Evolutionary conservation across 92 coral and sea anemone species (phyloP).

Genomic region (Actinernus sp.): DNA sequence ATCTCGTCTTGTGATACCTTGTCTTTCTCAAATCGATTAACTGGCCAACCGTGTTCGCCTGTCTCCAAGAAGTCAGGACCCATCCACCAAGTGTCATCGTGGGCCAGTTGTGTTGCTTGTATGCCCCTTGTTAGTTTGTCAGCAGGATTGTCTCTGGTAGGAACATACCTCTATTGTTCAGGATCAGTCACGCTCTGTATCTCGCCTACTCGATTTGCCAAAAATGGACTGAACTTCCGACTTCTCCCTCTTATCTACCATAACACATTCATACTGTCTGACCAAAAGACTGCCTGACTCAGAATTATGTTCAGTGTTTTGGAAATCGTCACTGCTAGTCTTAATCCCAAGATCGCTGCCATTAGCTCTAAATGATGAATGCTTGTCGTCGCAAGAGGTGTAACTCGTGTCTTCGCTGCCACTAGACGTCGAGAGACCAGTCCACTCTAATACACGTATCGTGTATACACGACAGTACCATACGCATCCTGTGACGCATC

Average conservation of each 20-base stretch:
- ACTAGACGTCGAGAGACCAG: constrained; percentile 32
- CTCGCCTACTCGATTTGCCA: constrained; percentile 62
- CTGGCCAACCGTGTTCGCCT: no score
- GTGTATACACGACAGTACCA: constrained; percentile 61
- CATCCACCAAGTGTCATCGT: constrained; percentile 53
- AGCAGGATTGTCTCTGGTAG: constrained; percentile 60
- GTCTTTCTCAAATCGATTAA: no score
- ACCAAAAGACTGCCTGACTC: constrained; percentile 42
- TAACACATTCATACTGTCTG: constrained; percentile 65
- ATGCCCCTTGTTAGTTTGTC: constrained; percentile 55
- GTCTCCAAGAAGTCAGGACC: no score
- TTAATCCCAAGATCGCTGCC: constrained; percentile 54
- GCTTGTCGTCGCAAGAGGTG: constrained; percentile 33
- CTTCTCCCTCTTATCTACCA: constrained; percentile 78
- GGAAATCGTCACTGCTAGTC: constrained; percentile 51
- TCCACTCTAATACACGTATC: constrained; percentile 33
- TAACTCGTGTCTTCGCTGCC: constrained; percentile 51
- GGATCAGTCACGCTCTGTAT: constrained; percentile 61
- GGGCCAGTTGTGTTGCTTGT: constrained; percentile 23
- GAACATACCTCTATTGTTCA: constrained; percentile 58
- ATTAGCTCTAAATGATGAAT: constrained; percentile 66
- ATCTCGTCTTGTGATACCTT: no score
- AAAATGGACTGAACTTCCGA: constrained; percentile 59
- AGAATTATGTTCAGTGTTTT: constrained; percentile 37
- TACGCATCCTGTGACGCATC: constrained; percentile 69